Conservation (phyloP, 2,113 vertebrate species). For the Atlantisia rogersi region DNA sequence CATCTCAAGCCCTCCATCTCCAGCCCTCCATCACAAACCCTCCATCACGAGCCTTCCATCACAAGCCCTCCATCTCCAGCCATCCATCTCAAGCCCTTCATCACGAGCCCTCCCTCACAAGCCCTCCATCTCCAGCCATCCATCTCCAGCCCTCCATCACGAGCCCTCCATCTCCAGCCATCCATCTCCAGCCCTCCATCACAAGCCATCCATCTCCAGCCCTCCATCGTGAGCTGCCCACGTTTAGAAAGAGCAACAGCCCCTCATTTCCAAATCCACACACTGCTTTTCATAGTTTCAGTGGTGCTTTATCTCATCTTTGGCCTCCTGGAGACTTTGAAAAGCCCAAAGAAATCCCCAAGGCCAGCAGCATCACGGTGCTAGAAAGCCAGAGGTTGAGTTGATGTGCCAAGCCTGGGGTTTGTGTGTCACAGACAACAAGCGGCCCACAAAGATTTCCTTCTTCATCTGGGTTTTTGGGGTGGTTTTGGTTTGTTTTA, state of each 20-base stretch:
- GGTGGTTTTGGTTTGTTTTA: background rate
- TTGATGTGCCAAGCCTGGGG: background rate
- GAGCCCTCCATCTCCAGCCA: no score
- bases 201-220: no score
- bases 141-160: no score
- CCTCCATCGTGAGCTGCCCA: background rate
- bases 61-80: no score
- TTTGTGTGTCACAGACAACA: background rate
- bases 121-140: no score
- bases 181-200: no score
- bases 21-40: no score
- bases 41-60: no score
- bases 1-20: no score
- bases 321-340: background rate
- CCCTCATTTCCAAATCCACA: background rate
- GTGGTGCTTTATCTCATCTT: background rate
- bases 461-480: background rate
- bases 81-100: no score
- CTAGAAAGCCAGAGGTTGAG: background rate
- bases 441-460: background rate
- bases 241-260: background rate
- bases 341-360: background rate
- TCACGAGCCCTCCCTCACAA: no score
- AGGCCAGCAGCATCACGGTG: rapidly evolving
- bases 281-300: background rate